Conservation (phyloP, 2,888 invertebrate genomes). For the Crepidodera aurea region DNA sequence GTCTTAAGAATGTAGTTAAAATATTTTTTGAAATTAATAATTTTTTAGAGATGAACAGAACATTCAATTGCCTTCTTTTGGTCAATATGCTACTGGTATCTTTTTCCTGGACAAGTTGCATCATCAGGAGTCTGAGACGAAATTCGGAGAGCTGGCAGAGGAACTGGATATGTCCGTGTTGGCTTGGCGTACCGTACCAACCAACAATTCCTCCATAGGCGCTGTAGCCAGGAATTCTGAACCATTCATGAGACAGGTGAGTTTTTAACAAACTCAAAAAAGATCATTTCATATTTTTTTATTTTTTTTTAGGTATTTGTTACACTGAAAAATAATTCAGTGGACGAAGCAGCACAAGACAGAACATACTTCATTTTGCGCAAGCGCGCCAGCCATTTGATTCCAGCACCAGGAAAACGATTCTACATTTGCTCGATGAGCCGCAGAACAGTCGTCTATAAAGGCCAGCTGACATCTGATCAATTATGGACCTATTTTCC, state of each 20-base stretch:
- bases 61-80: constrained; percentile 84
- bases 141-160: constrained; percentile 82
- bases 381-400: constrained; percentile 90
- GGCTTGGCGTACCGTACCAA: constrained; percentile 94
- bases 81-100: constrained; percentile 95
- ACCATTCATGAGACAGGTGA: constrained; percentile 92
- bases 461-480: constrained; percentile 95
- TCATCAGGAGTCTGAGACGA: constrained; percentile 80
- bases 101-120: constrained; percentile 89
- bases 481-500: constrained; percentile 86
- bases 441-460: constrained; percentile 91
- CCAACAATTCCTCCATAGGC: constrained; percentile 85
- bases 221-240: constrained; percentile 93
- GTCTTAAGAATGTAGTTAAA: too few relatives aligned
- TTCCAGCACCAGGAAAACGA: constrained; percentile 84
- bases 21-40: too few relatives aligned
- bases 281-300: not conserved
- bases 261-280: not conserved
- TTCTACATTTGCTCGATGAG: constrained; percentile 98
- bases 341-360: constrained; percentile 55
- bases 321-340: constrained; percentile 41
- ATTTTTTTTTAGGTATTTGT: constrained; percentile 69
- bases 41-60: constrained; percentile 79
- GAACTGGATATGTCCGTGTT: constrained; percentile 83
- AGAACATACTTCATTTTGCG: constrained; percentile 78